Percentiles rank a stretch among this genome's conserved stretches.
Evolutionary conservation across 2,113 vertebrate species (phyloP).

Genomic region (Psilopsiagon aymara): DNA sequence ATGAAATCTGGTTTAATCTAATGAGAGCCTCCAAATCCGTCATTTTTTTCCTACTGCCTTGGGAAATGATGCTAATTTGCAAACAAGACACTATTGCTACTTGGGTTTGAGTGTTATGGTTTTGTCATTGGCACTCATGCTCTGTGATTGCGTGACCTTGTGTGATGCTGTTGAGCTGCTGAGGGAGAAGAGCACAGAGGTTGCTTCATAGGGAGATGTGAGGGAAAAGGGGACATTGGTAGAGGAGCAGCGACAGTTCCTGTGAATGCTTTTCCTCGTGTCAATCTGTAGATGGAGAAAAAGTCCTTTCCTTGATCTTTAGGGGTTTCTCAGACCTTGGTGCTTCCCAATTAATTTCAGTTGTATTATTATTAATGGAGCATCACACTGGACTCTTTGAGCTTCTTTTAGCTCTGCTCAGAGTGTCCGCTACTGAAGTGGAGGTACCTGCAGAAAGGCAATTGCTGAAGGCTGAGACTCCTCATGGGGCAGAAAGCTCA

Average conservation of each 20-base stretch:
- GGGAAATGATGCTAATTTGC: neutral
- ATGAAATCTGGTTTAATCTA: neutral
- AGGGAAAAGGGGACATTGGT: neutral
- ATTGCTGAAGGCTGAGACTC: neutral
- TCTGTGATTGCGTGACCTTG: neutral
- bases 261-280: neutral
- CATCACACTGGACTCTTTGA: neutral
- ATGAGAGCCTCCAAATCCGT: neutral
- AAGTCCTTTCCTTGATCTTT: neutral
- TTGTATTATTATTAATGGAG: neutral
- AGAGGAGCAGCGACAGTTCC: neutral
- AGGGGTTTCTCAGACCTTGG: neutral
- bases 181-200: neutral
- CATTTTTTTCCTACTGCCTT: neutral
- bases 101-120: neutral
- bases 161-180: neutral
- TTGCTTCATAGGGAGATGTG: neutral
- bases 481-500: neutral
- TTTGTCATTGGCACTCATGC: neutral
- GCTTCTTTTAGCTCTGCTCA: neutral
- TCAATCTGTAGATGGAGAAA: neutral
- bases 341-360: neutral
- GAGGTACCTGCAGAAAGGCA: neutral
- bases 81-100: neutral
- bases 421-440: rapidly evolving